These are phyloP conservation scores for Hydractinia echinata DNA, from an alignment of 30 jellyfish, hydroid and myxozoan species.

Conservation along the genomic window DNA sequence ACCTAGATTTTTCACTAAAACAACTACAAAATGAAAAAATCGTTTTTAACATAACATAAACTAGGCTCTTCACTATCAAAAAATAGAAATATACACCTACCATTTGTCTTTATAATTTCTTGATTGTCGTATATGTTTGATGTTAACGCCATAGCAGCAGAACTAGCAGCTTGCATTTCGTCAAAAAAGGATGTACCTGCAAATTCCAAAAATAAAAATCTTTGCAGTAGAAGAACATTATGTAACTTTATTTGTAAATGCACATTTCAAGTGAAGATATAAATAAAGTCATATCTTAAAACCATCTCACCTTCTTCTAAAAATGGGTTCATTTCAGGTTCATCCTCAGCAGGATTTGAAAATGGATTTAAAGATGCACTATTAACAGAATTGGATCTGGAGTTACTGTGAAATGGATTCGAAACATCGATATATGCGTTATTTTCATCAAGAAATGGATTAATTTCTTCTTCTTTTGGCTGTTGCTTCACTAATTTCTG, in stretches of 20 bases:
- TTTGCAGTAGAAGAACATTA: background rate
- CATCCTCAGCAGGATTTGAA: background rate
- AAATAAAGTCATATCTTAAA: background rate
- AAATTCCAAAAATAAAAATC: background rate
- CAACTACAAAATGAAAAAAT: no score
- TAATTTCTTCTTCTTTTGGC: conserved; percentile 33
- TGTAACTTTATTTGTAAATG: background rate
- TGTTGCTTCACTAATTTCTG: conserved; percentile 37
- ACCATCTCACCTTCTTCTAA: conserved; percentile 22
- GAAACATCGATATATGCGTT: conserved; percentile 40
- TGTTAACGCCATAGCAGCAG: conserved; percentile 91
- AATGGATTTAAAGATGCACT: background rate
- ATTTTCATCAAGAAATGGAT: conserved; percentile 66
- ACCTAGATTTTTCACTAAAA: no score
- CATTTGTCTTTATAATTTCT: conserved; percentile 38
- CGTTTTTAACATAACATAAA: no score
- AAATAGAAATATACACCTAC: conserved; percentile 9
- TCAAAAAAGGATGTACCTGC: conserved; percentile 55
- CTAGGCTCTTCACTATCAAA: no score
- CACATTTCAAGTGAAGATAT: background rate
- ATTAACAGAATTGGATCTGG: background rate
- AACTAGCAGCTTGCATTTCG: conserved; percentile 88
- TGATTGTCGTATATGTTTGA: conserved; percentile 32
- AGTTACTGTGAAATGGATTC: conserved; percentile 47
- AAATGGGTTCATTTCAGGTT: conserved; percentile 17